Conservation (phyloP, 2,113 vertebrate species). For the cattle (Bos taurus) region ARS-UCD2.0 NC_037334.1:92781001-92781500, state of each 20-base stretch:
- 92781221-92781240: slow-evolving; percentile 5
- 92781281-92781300: slow-evolving; percentile 39
- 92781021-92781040: not conserved
- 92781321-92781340: slow-evolving; percentile 9
- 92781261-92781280: not conserved
- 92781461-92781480: not conserved
- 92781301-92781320: slow-evolving; percentile 4
- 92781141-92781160: not conserved
- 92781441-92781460: slow-evolving; percentile 36
- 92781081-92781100: not conserved
- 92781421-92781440: slow-evolving; percentile 46
- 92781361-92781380: slow-evolving; percentile 28
- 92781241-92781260: not conserved
- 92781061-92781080: not conserved
- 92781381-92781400: slow-evolving; percentile 35
- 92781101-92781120: slow-evolving; percentile 20
- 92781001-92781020: not conserved
- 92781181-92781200: not conserved
- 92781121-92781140: not conserved
- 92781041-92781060: not conserved
- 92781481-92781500: not conserved
- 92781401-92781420: slow-evolving; percentile 54
- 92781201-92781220: not conserved
- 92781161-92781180: slow-evolving; percentile 37
- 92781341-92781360: slow-evolving; percentile 20